Evolutionary conservation across 1,140 invertebrate species (phyloP).

Genomic region (Phthorimaea operculella): DNA sequence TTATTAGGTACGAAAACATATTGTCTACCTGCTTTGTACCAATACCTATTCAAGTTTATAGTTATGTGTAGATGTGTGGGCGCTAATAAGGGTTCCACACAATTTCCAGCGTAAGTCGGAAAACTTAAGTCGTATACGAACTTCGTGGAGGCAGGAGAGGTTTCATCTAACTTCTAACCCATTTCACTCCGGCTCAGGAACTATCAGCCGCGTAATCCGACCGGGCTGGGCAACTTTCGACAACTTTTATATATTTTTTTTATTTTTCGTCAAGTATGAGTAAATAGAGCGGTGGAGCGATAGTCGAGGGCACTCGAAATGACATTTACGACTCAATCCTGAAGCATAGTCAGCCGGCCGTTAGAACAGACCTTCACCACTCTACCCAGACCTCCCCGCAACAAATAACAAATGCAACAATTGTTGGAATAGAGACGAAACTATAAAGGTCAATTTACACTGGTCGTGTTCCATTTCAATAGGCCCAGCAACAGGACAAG

Average conservation of each 20-base stretch:
- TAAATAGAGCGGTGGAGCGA: slow-evolving; percentile 54
- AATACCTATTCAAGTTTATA: neutral
- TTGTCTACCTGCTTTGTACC: no score
- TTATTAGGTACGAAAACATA: neutral
- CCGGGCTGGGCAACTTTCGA: slow-evolving; percentile 18
- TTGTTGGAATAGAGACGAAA: slow-evolving; percentile 10
- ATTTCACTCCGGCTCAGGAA: slow-evolving; percentile 26
- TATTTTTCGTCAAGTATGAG: slow-evolving; percentile 41
- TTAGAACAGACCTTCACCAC: slow-evolving; percentile 38
- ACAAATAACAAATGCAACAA: slow-evolving; percentile 5
- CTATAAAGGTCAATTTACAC: slow-evolving; percentile 24
- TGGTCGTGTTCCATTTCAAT: slow-evolving; percentile 41
- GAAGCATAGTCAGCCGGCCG: slow-evolving; percentile 45
- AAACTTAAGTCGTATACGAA: slow-evolving; percentile 39
- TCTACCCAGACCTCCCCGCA: slow-evolving; percentile 34
- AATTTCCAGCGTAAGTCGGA: slow-evolving; percentile 6
- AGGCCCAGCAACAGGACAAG: slow-evolving; percentile 47
- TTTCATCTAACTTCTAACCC: slow-evolving; percentile 38
- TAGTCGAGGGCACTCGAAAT: slow-evolving; percentile 46
- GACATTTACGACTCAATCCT: slow-evolving; percentile 65
- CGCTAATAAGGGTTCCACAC: neutral
- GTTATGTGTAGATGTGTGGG: neutral
- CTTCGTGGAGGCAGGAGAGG: slow-evolving; percentile 26
- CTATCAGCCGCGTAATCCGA: slow-evolving; percentile 38
- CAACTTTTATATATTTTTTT: slow-evolving; percentile 40